phyloP scores from a whole-genome alignment of 2,113 vertebrate genomes.

The Bubo bubo region DNA sequence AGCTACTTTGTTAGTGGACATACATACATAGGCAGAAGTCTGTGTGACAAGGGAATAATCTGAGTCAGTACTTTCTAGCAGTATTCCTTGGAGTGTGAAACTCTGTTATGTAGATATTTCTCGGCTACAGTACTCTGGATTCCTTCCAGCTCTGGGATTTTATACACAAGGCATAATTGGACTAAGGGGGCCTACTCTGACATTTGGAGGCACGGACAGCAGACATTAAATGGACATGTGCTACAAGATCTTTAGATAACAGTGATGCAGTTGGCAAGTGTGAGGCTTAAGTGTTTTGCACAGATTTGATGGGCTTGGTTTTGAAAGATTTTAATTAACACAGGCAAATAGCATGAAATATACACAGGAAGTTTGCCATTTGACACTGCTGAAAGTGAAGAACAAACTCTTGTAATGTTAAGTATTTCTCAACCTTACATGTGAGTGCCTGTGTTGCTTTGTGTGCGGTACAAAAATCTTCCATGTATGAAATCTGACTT shows the following conservation, averaged over 20 bases:
- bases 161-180: background rate
- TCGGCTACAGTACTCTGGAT: background rate
- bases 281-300: background rate
- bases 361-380: background rate
- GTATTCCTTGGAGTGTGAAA: background rate
- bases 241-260: background rate
- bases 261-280: background rate
- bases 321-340: background rate
- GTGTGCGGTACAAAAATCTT: background rate
- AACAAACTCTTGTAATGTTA: background rate
- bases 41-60: background rate
- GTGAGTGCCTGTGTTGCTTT: background rate
- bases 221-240: background rate
- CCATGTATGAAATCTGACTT: background rate
- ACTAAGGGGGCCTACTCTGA: background rate
- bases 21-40: background rate
- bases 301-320: background rate
- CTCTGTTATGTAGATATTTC: background rate
- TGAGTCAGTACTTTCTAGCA: background rate
- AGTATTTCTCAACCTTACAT: background rate
- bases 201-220: fast-evolving
- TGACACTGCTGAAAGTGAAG: background rate
- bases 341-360: background rate
- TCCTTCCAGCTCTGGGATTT: background rate
- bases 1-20: background rate